Evolutionary conservation across 2,888 invertebrate genomes (phyloP).

Genomic region (Seladonia tumulorum): DNA sequence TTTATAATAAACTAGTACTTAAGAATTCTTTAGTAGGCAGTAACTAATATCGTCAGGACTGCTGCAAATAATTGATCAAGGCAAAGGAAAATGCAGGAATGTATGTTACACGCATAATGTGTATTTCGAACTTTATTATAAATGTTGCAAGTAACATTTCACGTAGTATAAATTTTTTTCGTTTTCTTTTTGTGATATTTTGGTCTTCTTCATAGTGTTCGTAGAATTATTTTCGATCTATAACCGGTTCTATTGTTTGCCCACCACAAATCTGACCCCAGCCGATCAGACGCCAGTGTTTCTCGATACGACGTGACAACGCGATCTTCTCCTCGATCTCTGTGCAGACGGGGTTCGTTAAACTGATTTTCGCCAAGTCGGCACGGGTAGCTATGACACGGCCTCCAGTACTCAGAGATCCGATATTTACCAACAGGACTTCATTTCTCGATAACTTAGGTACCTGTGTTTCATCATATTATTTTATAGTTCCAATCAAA

Average conservation of each 20-base stretch:
- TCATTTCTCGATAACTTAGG: conserved; percentile 96
- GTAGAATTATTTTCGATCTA: conserved; percentile 82
- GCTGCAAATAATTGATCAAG: not conserved
- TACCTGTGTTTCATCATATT: conserved; percentile 85
- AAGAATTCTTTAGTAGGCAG: not conserved
- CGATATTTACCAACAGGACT: conserved; percentile 98
- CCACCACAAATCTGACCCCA: conserved; percentile 99
- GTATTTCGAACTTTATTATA: conserved; percentile 66
- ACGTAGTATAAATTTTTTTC: conserved; percentile 54
- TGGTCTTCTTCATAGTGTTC: not conserved
- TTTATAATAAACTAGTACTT: not conserved
- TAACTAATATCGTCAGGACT: not conserved
- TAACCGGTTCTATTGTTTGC: conserved; percentile 95
- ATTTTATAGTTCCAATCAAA: conserved; percentile 5
- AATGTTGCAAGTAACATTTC: conserved; percentile 62
- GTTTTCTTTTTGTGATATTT: conserved; percentile 28
- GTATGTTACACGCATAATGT: conserved; percentile 27
- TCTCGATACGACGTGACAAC: conserved; percentile 98
- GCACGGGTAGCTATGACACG: conserved; percentile 97
- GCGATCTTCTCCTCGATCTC: conserved; percentile 99
- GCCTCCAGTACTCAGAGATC: conserved; percentile 99
- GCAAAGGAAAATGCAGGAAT: conserved; percentile 12
- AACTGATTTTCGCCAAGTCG: conserved; percentile 98
- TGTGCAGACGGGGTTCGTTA: conserved; percentile 99
- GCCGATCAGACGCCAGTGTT: conserved; percentile 99